Percentiles rank a stretch among this genome's conserved stretches.
Conservation (phyloP, 2,888 invertebrate genomes). For the Tanypteryx hageni region DNA sequence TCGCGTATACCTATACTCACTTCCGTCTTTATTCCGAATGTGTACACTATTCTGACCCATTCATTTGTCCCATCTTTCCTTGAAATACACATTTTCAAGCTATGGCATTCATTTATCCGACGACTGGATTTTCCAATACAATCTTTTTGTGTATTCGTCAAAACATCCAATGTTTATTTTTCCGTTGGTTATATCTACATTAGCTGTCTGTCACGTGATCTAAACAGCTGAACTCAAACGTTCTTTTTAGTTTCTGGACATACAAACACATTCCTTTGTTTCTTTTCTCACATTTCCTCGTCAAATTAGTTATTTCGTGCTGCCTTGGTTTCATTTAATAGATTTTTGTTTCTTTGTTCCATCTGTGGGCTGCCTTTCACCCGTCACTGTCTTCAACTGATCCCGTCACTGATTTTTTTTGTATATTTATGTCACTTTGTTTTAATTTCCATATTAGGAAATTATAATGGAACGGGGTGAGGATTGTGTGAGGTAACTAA, state of each 20-base stretch:
- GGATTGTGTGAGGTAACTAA: no score
- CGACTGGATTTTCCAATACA: not conserved
- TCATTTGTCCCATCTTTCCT: not conserved
- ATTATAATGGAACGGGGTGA: not conserved
- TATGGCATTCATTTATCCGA: not conserved
- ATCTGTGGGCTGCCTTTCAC: not conserved
- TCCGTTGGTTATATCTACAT: not conserved
- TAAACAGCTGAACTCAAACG: not conserved
- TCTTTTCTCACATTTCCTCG: not conserved
- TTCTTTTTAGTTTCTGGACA: not conserved
- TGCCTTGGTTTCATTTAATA: not conserved
- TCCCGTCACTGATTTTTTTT: not conserved
- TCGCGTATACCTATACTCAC: no score
- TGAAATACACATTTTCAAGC: not conserved
- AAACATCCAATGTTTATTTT: slow-evolving; percentile 11
- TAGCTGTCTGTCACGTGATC: not conserved
- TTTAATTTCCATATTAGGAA: not conserved
- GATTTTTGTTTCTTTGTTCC: not conserved
- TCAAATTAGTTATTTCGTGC: slow-evolving; percentile 11
- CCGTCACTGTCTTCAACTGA: not conserved
- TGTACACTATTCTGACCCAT: no score
- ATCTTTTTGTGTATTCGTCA: slow-evolving; percentile 13
- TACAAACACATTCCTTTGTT: not conserved
- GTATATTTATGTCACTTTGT: not conserved
- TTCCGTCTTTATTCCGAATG: no score